phyloP scores from a whole-genome alignment of 2,888 invertebrate genomes.

The Tipula lateralis region DNA sequence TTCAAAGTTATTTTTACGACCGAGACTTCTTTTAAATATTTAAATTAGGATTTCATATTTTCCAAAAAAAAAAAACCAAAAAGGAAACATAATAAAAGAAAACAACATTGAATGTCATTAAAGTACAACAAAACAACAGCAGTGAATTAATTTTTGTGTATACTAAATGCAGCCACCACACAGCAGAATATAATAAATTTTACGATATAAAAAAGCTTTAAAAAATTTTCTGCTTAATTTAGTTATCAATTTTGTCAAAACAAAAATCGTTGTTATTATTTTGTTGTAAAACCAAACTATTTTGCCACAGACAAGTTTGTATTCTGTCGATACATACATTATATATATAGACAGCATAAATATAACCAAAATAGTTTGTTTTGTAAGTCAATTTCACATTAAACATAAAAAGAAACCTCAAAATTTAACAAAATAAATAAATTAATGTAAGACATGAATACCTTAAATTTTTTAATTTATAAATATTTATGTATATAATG shows the following conservation, averaged over 20 bases:
- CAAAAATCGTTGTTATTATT: neutral
- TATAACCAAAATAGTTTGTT: constrained; percentile 24
- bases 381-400: constrained; percentile 11
- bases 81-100: constrained; percentile 24
- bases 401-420: constrained; percentile 11
- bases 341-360: neutral
- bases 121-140: neutral
- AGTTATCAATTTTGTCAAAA: constrained; percentile 24
- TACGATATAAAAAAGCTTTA: neutral
- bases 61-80: neutral
- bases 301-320: neutral
- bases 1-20: constrained; percentile 29
- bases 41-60: constrained; percentile 12
- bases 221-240: neutral
- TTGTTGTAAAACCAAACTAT: constrained; percentile 19
- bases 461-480: constrained; percentile 1
- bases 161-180: neutral
- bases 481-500: neutral
- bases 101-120: constrained; percentile 15
- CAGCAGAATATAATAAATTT: neutral
- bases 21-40: constrained; percentile 5
- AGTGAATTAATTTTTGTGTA: neutral
- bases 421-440: constrained; percentile 9
- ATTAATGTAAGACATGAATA: constrained; percentile 19
- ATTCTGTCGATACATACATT: neutral